Evolutionary conservation across 2,797 vertebrate species (phyloP).

Genomic region (Oreonectes daqikongensis): DNA sequence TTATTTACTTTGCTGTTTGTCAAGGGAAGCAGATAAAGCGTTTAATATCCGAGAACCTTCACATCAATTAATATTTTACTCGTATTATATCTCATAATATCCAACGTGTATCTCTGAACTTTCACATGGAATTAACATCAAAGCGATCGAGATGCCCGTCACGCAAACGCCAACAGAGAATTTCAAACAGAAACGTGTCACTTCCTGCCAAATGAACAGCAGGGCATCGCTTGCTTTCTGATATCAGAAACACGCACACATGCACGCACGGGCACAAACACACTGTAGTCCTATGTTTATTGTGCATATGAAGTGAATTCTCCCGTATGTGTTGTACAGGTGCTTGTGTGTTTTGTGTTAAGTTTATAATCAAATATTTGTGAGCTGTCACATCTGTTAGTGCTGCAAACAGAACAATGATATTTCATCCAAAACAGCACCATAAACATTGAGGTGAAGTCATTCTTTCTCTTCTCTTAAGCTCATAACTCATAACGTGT

Average conservation of each 20-base stretch:
- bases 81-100: neutral
- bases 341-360: neutral
- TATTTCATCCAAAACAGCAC: too few species aligned
- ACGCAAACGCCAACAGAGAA: neutral
- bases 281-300: neutral
- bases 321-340: too few species aligned
- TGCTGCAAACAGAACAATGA: too few species aligned
- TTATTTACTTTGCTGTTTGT: conserved; percentile 7
- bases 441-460: neutral
- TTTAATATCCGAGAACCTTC: neutral
- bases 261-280: neutral
- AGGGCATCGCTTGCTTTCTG: neutral
- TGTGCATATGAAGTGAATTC: neutral
- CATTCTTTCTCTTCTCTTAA: neutral
- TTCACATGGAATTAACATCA: neutral
- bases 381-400: too few species aligned
- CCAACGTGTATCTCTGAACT: too few species aligned
- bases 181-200: neutral
- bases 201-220: neutral
- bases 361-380: neutral
- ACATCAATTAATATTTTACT: neutral
- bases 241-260: neutral
- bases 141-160: neutral
- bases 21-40: neutral
- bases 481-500: neutral